A percentile compares a stretch with the other conserved stretches of the same genome.
Evolutionary conservation across 92 coral and sea anemone species (phyloP).

Genomic region (Actinernus sp.): DNA sequence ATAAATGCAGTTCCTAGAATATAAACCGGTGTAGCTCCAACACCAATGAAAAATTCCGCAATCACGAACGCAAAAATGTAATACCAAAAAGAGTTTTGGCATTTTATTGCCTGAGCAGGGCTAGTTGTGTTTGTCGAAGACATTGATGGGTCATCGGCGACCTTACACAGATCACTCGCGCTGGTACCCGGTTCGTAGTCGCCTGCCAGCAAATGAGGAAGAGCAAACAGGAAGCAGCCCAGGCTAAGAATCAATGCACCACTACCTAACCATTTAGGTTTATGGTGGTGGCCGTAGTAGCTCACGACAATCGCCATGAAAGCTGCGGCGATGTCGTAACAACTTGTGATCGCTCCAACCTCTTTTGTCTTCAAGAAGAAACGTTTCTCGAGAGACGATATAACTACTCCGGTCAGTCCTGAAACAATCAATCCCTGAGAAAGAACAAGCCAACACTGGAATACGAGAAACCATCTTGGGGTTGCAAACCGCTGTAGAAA

Average conservation of each 20-base stretch:
- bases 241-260: constrained; percentile 87
- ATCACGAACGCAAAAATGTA: constrained; percentile 84
- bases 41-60: constrained; percentile 92
- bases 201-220: constrained; percentile 88
- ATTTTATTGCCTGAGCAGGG: constrained; percentile 9
- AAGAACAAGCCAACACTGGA: constrained; percentile 88
- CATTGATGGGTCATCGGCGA: constrained; percentile 19
- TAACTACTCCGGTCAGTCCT: constrained; percentile 89
- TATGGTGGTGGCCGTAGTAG: constrained; percentile 94
- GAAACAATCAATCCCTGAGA: constrained; percentile 96
- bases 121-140: constrained; percentile 13
- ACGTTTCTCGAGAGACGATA: constrained; percentile 92
- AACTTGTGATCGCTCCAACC: constrained; percentile 78
- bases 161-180: constrained; percentile 63
- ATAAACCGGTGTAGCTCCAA: constrained; percentile 98
- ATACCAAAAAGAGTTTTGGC: constrained; percentile 86
- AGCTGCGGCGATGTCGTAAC: constrained; percentile 92
- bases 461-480: constrained; percentile 88
- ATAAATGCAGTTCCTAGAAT: constrained; percentile 86
- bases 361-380: constrained; percentile 82
- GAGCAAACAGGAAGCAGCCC: constrained; percentile 90
- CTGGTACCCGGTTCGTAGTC: constrained; percentile 71
- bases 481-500: constrained; percentile 77
- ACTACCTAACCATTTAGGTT: constrained; percentile 94
- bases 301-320: constrained; percentile 90